phyloP scores from a whole-genome alignment of 2,888 invertebrate genomes.

The Pomacea canaliculata region DNA sequence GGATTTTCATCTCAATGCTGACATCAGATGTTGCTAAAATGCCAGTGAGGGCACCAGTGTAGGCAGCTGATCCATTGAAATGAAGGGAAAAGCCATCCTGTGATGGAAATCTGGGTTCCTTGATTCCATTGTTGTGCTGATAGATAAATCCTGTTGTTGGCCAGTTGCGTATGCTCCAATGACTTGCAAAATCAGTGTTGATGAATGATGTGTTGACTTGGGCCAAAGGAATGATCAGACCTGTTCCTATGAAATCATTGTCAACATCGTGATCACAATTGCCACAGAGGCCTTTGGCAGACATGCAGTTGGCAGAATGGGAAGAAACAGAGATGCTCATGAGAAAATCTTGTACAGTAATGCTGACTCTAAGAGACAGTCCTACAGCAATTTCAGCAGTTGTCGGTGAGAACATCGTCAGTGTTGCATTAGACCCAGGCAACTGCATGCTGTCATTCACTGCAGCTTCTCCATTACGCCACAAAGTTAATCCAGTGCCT shows the following conservation, averaged over 20 bases:
- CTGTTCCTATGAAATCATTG: slow-evolving; percentile 44
- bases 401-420: slow-evolving; percentile 23
- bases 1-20: slow-evolving; percentile 33
- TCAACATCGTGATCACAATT: slow-evolving; percentile 46
- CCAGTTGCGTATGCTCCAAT: slow-evolving; percentile 19
- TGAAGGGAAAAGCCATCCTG: slow-evolving; percentile 36
- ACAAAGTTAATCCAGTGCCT: slow-evolving; percentile 25
- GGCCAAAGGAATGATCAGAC: neutral
- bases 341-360: slow-evolving; percentile 23
- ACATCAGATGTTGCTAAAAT: slow-evolving; percentile 21
- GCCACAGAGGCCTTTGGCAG: slow-evolving; percentile 42
- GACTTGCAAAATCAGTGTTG: slow-evolving; percentile 23
- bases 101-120: slow-evolving; percentile 29
- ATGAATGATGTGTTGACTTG: slow-evolving; percentile 29
- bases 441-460: slow-evolving; percentile 16
- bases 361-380: slow-evolving; percentile 32
- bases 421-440: slow-evolving; percentile 1
- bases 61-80: slow-evolving; percentile 38
- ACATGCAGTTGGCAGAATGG: slow-evolving; percentile 19
- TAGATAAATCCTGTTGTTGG: slow-evolving; percentile 31
- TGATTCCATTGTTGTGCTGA: neutral
- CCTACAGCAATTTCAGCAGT: slow-evolving; percentile 26
- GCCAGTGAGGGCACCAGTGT: slow-evolving; percentile 28
- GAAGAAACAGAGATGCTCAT: slow-evolving; percentile 28
- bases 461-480: slow-evolving; percentile 33